phyloP scores from a whole-genome alignment of 2,113 vertebrate genomes.

The Thunnus maccoyii region DNA sequence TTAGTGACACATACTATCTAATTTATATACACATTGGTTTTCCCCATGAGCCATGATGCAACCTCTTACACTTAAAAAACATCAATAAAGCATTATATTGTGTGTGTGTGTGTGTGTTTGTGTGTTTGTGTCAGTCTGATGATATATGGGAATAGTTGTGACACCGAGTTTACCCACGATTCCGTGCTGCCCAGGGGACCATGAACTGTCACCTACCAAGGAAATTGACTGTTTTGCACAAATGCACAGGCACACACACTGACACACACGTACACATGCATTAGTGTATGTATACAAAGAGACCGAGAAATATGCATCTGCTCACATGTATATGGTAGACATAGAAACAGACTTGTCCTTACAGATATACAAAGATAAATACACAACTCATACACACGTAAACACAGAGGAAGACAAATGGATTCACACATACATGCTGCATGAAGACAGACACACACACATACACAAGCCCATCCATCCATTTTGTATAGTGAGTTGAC shows the following conservation, averaged over 20 bases:
- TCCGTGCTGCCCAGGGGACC: constrained; percentile 67
- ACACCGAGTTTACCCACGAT: constrained; percentile 75
- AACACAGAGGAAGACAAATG: constrained; percentile 49
- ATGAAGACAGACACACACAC: constrained; percentile 50
- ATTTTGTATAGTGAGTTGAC: constrained; percentile 76
- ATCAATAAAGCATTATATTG: constrained; percentile 2
- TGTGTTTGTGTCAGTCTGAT: constrained; percentile 50
- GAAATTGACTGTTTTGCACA: constrained; percentile 71
- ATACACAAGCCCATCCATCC: constrained; percentile 69
- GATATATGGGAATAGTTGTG: constrained; percentile 73
- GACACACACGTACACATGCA: constrained; percentile 25
- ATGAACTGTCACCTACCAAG: constrained; percentile 73
- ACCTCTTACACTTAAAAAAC: constrained; percentile 24
- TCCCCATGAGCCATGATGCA: constrained; percentile 25
- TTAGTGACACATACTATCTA: constrained; percentile 20
- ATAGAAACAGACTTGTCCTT: constrained; percentile 3
- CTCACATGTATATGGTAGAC: constrained; percentile 20
- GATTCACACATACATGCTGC: constrained; percentile 40
- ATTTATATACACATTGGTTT: constrained; percentile 24
- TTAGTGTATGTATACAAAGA: constrained; percentile 16
- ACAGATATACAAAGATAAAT: constrained; percentile 56
- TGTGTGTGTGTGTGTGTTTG: constrained; percentile 1
- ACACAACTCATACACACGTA: constrained; percentile 9
- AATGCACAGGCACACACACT: constrained; percentile 1
- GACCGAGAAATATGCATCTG: constrained; percentile 25